Conservation (phyloP, 2,113 vertebrate genomes). For the Arenaria interpres region DNA sequence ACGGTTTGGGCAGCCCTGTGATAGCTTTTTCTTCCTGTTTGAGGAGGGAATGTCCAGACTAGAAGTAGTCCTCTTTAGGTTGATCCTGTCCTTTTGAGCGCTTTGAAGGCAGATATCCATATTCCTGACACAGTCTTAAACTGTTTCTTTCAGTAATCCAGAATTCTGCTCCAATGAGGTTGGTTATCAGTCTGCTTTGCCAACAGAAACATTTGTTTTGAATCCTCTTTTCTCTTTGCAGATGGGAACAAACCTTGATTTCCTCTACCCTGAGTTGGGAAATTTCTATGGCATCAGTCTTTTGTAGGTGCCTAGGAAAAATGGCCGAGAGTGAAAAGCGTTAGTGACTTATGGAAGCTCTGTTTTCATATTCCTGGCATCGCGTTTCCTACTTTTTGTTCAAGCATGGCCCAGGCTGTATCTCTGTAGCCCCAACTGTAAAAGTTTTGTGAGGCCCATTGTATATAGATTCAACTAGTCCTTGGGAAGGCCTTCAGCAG, state of each 20-base stretch:
- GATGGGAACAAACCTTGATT: background rate
- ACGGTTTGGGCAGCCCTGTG: background rate
- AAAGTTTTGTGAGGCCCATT: background rate
- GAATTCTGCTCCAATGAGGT: background rate
- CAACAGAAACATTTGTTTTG: background rate
- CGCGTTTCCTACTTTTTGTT: background rate
- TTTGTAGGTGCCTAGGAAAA: background rate
- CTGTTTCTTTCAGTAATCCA: background rate
- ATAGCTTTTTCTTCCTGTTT: background rate
- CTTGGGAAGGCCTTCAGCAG: background rate
- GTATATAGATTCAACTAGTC: background rate
- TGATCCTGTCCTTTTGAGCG: background rate
- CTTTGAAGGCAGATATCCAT: background rate
- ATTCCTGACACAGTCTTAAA: background rate
- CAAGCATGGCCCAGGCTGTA: background rate
- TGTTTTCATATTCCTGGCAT: background rate
- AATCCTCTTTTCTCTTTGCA: background rate
- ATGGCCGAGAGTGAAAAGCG: background rate
- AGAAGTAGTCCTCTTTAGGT: background rate
- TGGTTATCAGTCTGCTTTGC: background rate
- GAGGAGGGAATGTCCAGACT: background rate
- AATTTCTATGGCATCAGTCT: background rate
- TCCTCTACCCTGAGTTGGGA: rapidly evolving
- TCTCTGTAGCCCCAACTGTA: background rate
- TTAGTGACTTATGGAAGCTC: background rate